Evolutionary conservation across 2,113 vertebrate species (phyloP), one percentile per base, ranked within the genome.

Genomic region (Maccullochella peelii): DNA sequence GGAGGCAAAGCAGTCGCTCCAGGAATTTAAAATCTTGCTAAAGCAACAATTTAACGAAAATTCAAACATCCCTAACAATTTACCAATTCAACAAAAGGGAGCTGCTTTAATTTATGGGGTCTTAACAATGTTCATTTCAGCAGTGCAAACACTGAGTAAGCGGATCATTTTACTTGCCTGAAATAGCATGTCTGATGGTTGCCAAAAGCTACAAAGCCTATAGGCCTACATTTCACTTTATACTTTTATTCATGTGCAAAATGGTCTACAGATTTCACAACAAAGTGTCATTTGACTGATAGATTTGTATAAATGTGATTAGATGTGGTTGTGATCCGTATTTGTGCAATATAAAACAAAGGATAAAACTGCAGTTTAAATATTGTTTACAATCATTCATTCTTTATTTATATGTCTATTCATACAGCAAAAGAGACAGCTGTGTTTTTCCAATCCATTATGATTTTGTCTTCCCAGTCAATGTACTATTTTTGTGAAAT

Each of bases 101-200:
- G 33, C 42, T 49, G n/a, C 33, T 38, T 47, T 70, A 10, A 44
- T 72, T 74, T 36, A 72, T 25, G 2, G 12, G 42, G 23, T 66
- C 2, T 55, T 74, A 70, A 66, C 42, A 44, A 49, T 73, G 52
- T 65, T 68, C 6, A 55, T 69, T 74, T 67, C n/a, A 66, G n/a
- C 58, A 49, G 36, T 42, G 61, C 3, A 36, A 85, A 66, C n/a
- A 25, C n/a, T 58, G 42, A 20, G 11, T 25, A 61, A 78, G 52
- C 9, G 5, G 23, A 36, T 47, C 36, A 65, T 58, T 55, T 55
- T 25, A 40, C 27, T 57, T 14, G 14, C 49, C 49, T 58, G 59
- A 84, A 82, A 80, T 76, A 71, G 33, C 25, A 1, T 8, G 15
- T 74, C 67, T 65, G 47, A 77, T 65, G 55, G 23, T 15, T 73